Evolutionary conservation across 2,888 invertebrate species (phyloP).

Genomic region (Limnephilus rhombicus): DNA sequence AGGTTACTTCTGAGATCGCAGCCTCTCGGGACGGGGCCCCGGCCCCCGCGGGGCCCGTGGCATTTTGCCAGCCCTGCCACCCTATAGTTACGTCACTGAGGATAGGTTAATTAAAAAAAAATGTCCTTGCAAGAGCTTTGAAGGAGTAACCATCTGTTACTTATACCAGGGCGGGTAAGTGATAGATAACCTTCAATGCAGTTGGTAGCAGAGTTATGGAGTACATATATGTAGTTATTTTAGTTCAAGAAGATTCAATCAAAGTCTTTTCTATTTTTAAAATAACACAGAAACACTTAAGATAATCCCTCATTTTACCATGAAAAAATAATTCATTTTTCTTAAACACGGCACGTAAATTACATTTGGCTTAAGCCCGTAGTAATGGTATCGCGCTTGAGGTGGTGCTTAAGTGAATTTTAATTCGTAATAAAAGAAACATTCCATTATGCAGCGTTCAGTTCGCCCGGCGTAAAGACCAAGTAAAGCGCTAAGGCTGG

Average conservation of each 20-base stretch:
- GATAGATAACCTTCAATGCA: too few species aligned
- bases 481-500: constrained; percentile 5
- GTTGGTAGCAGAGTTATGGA: background rate
- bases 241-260: background rate
- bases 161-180: too few species aligned
- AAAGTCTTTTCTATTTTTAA: background rate
- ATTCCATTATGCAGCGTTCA: background rate
- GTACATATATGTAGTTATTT: too few species aligned
- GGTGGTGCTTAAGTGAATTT: constrained; percentile 37
- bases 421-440: constrained; percentile 50
- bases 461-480: background rate
- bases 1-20: too few species aligned
- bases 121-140: too few species aligned
- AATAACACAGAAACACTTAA: background rate
- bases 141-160: too few species aligned
- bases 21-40: too few species aligned
- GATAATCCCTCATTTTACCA: background rate
- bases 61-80: too few species aligned
- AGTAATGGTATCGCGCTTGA: background rate
- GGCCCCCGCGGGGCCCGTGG: too few species aligned
- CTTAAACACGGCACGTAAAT: constrained; percentile 31
- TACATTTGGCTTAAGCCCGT: constrained; percentile 40
- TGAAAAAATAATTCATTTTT: constrained; percentile 5
- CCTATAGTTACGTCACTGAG: too few species aligned
- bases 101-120: too few species aligned